Evolutionary conservation across 2,797 vertebrate genomes (phyloP).

Genomic region (Amphiprion clarkii): DNA sequence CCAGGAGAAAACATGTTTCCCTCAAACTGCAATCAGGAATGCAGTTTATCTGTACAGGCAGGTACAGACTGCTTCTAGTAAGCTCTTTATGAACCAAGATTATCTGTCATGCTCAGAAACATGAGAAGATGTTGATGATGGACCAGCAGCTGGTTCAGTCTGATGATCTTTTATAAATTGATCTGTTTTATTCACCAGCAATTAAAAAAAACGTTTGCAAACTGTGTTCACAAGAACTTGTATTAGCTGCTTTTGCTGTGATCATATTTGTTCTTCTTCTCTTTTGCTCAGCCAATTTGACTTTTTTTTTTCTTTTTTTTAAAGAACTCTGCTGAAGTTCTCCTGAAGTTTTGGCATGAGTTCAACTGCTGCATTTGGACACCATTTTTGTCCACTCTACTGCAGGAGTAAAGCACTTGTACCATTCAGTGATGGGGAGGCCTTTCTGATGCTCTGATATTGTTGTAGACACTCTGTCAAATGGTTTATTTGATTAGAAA

Average conservation of each 20-base stretch:
- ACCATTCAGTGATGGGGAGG: background rate
- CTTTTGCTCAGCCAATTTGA: no score
- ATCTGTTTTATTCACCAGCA: background rate
- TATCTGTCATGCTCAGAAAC: background rate
- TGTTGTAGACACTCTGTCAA: background rate
- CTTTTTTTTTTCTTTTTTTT: background rate
- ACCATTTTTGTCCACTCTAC: background rate
- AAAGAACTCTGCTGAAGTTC: background rate
- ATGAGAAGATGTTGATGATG: background rate
- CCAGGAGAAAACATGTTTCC: no score
- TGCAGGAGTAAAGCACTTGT: background rate
- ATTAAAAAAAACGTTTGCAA: background rate
- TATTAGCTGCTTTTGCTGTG: no score
- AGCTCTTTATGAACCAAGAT: background rate
- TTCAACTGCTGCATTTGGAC: background rate
- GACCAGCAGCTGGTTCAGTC: background rate
- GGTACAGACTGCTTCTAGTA: background rate
- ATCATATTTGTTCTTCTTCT: background rate
- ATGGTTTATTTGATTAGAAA: background rate
- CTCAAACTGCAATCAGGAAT: no score
- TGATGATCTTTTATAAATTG: background rate
- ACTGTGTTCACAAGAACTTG: background rate
- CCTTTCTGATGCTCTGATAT: background rate
- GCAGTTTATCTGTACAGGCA: no score
- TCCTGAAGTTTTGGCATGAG: background rate